Conservation (phyloP, 2,113 vertebrate genomes). For the Melospiza georgiana region DNA sequence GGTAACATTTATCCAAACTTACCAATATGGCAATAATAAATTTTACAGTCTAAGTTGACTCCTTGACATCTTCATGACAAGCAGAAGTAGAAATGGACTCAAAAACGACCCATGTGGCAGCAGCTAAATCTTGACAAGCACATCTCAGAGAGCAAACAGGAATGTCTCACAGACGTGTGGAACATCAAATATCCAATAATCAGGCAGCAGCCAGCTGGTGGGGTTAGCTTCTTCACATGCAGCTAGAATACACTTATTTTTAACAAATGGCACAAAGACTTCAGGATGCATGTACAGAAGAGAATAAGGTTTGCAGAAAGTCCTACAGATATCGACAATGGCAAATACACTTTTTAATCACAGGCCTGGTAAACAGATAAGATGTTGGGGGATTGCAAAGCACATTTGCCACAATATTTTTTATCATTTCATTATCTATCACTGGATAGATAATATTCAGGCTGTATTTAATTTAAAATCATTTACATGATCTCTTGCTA, state of each 20-base stretch:
- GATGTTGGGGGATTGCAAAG: neutral
- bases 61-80: neutral
- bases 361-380: neutral
- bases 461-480: neutral
- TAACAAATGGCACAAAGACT: neutral
- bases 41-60: neutral
- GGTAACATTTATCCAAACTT: neutral
- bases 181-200: neutral
- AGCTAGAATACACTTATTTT: neutral
- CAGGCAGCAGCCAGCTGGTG: neutral
- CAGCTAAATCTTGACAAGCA: neutral
- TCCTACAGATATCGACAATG: neutral
- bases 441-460: neutral
- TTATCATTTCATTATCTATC: neutral
- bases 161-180: neutral
- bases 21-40: neutral
- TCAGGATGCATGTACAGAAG: neutral
- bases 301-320: neutral
- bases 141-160: neutral
- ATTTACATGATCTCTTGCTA: neutral
- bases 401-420: neutral
- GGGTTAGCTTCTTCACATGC: neutral
- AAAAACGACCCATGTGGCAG: neutral
- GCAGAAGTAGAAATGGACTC: neutral
- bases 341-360: neutral